These are phyloP conservation scores for Elgaria multicarinata DNA, from an alignment of 2,113 vertebrate genomes.

Conservation along the genomic window DNA sequence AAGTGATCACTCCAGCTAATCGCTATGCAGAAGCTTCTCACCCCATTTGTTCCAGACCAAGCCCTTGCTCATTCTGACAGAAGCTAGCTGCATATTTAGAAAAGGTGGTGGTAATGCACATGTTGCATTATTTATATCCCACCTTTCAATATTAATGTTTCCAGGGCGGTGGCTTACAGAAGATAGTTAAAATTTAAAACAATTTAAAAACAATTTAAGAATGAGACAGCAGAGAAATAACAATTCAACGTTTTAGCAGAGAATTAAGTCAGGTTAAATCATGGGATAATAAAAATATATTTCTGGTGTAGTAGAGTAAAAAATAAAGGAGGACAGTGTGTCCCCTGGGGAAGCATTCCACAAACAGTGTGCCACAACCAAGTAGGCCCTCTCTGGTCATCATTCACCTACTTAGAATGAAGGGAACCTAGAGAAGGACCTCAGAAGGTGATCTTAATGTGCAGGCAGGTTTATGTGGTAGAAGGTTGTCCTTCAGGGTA, in stretches of 20 bases:
- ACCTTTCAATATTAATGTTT: background rate
- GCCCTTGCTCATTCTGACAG: background rate
- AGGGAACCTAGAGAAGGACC: background rate
- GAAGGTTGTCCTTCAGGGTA: background rate
- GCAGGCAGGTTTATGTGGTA: background rate
- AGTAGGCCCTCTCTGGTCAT: background rate
- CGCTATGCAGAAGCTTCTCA: background rate
- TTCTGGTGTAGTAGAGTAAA: background rate
- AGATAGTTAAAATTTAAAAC: too few relatives aligned
- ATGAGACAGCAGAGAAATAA: background rate
- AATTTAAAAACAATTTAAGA: too few relatives aligned
- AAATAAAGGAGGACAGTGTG: background rate
- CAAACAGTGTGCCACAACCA: background rate
- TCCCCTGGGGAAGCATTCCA: background rate
- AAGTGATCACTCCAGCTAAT: background rate
- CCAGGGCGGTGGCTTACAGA: background rate
- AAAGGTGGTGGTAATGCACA: conserved; percentile 43
- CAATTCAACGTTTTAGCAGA: background rate
- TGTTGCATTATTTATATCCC: background rate
- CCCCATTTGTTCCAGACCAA: background rate
- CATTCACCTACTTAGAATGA: background rate
- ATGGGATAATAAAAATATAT: background rate
- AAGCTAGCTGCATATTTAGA: conserved; percentile 34
- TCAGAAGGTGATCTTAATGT: background rate
- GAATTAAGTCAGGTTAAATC: background rate